A percentile compares a stretch with the other conserved stretches of the same genome.
Evolutionary conservation across 2,113 vertebrate genomes (phyloP).

Genomic region (Ceyx melanurus): DNA sequence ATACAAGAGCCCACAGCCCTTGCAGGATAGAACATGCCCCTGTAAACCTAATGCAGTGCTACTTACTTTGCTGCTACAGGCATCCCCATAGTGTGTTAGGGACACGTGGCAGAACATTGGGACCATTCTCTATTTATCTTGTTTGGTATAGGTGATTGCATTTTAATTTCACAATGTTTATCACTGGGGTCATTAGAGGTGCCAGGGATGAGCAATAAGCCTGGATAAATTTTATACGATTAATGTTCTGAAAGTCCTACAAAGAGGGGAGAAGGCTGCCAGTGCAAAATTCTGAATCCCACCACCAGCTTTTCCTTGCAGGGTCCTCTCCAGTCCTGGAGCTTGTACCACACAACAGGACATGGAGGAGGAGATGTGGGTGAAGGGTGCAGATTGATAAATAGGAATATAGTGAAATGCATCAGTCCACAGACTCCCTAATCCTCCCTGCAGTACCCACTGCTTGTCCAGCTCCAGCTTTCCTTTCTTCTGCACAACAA

Average conservation of each 20-base stretch:
- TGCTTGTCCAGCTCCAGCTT: background rate
- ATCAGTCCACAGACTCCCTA: background rate
- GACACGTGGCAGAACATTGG: rapidly evolving
- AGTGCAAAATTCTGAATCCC: background rate
- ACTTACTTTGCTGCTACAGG: background rate
- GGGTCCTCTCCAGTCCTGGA: background rate
- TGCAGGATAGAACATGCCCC: background rate
- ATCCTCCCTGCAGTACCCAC: background rate
- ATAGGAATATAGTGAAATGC: rapidly evolving
- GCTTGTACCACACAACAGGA: background rate
- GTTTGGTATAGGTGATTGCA: background rate
- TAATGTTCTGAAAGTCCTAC: background rate
- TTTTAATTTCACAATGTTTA: constrained; percentile 14
- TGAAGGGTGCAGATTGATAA: background rate
- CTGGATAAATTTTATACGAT: background rate
- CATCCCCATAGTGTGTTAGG: background rate
- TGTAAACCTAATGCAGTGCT: background rate
- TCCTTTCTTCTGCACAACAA: background rate
- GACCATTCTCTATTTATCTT: background rate
- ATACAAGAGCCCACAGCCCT: background rate
- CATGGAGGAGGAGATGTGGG: background rate
- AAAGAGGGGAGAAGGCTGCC: background rate
- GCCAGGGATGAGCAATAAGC: background rate
- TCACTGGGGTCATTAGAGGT: background rate
- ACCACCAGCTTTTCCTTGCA: background rate